phyloP scores from a whole-genome alignment of 1,140 invertebrate species.

The Subanguina moxae region DNA sequence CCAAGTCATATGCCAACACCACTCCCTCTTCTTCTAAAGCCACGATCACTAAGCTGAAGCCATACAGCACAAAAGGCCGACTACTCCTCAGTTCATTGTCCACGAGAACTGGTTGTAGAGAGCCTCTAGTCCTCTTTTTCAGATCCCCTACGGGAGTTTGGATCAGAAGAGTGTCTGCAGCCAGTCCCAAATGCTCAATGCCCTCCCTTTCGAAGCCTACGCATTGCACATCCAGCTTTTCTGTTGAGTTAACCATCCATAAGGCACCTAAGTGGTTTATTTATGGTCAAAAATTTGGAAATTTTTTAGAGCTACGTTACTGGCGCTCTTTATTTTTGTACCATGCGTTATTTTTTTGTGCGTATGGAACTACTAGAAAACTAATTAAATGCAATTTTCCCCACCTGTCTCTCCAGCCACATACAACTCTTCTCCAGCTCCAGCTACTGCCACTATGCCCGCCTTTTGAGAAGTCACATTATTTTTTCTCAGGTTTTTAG shows the following conservation, averaged over 20 bases:
- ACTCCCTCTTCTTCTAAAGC: background rate
- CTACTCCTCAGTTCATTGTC: conserved; percentile 10
- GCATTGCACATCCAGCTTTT: background rate
- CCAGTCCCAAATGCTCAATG: conserved; percentile 14
- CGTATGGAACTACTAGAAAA: no score
- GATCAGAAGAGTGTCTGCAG: conserved; percentile 2
- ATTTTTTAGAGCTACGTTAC: no score
- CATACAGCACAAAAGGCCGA: background rate
- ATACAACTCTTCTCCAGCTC: background rate
- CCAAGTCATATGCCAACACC: background rate
- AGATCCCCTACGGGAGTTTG: conserved; percentile 10
- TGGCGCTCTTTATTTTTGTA: no score
- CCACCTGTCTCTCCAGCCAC: conserved; percentile 8
- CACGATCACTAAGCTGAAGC: background rate
- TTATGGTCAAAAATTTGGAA: background rate
- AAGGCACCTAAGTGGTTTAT: conserved; percentile 13
- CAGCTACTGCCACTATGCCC: conserved; percentile 24
- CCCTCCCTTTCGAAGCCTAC: conserved; percentile 24
- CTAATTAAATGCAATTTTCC: no score
- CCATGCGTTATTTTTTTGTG: no score
- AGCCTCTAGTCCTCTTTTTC: background rate
- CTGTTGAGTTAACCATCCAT: conserved; percentile 10
- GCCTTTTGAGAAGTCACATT: conserved; percentile 13
- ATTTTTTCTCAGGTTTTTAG: conserved; percentile 8
- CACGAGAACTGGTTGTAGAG: background rate